These are phyloP conservation scores for Lepus europaeus DNA, from an alignment of 2,113 vertebrate genomes.

Conservation along the genomic window DNA sequence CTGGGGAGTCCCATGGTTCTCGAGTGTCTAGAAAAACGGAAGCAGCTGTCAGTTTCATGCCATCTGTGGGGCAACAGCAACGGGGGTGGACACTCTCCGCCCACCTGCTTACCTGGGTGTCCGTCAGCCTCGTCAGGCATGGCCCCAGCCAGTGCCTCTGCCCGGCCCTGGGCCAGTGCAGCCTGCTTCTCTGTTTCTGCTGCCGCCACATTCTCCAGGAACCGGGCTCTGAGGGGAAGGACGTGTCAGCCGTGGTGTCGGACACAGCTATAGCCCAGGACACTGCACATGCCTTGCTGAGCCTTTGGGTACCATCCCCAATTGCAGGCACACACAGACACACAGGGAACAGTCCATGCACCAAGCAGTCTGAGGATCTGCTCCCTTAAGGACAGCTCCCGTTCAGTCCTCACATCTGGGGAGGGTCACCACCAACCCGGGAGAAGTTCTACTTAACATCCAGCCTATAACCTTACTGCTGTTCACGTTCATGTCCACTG, in stretches of 20 bases:
- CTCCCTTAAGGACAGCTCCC: background rate
- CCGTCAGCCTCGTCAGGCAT: constrained; percentile 37
- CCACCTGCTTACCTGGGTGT: constrained; percentile 62
- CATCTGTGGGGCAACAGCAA: background rate
- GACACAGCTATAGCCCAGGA: constrained; percentile 22
- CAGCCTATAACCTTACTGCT: background rate
- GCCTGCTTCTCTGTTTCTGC: constrained; percentile 91
- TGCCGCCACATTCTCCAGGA: constrained; percentile 93
- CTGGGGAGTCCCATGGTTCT: constrained; percentile 33
- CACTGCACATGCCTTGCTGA: constrained; percentile 64
- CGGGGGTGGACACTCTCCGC: background rate
- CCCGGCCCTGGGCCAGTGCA: constrained; percentile 86
- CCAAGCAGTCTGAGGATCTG: constrained; percentile 42
- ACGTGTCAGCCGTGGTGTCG: constrained; percentile 51
- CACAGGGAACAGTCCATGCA: constrained; percentile 68
- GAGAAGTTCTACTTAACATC: constrained; percentile 14
- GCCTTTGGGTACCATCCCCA: constrained; percentile 15
- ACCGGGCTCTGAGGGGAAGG: constrained; percentile 90
- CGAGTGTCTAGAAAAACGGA: background rate
- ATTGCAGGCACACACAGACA: constrained; percentile 71
- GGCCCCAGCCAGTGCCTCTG: constrained; percentile 69
- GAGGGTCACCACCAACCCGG: constrained; percentile 13
- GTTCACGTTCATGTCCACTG: background rate
- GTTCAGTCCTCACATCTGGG: constrained; percentile 7
- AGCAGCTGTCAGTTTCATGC: constrained; percentile 1